Percentiles rank a stretch among this genome's conserved stretches.
These are phyloP conservation scores for Hydraecia micacea DNA, from an alignment of 2,888 invertebrate genomes.

Conservation along the genomic window DNA sequence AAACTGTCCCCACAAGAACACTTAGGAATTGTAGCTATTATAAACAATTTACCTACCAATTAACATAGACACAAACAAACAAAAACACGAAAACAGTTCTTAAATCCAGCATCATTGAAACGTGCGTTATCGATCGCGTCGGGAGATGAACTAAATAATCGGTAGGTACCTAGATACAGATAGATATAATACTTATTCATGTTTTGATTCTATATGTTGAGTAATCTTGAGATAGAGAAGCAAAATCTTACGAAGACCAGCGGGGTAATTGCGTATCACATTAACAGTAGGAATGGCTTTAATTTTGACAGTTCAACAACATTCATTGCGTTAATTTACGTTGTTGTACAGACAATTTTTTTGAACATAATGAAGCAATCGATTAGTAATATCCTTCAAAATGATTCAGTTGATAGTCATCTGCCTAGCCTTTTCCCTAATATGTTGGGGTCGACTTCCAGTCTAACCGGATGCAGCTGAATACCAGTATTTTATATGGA, in stretches of 20 bases:
- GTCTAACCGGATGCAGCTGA: too few relatives aligned
- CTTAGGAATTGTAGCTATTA: not conserved
- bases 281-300: not conserved
- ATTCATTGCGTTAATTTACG: not conserved
- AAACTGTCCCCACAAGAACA: not conserved
- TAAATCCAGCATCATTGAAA: slow-evolving; percentile 36
- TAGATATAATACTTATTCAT: not conserved
- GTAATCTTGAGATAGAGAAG: slow-evolving; percentile 15
- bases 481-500: too few relatives aligned
- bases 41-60: slow-evolving; percentile 45
- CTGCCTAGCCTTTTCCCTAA: too few relatives aligned
- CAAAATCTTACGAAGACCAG: slow-evolving; percentile 6
- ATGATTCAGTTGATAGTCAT: too few relatives aligned
- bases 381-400: too few relatives aligned
- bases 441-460: too few relatives aligned
- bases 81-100: slow-evolving; percentile 44
- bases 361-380: not conserved
- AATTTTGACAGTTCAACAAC: not conserved
- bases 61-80: slow-evolving; percentile 53
- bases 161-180: too few relatives aligned
- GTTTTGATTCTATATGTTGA: not conserved
- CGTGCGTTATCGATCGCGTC: slow-evolving; percentile 11
- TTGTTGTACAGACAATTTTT: not conserved
- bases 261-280: not conserved
- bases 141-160: slow-evolving; percentile 53